Base-by-base conservation (phyloP, 2,797 vertebrate species). In the Bryconaethiops microstoma region DNA sequence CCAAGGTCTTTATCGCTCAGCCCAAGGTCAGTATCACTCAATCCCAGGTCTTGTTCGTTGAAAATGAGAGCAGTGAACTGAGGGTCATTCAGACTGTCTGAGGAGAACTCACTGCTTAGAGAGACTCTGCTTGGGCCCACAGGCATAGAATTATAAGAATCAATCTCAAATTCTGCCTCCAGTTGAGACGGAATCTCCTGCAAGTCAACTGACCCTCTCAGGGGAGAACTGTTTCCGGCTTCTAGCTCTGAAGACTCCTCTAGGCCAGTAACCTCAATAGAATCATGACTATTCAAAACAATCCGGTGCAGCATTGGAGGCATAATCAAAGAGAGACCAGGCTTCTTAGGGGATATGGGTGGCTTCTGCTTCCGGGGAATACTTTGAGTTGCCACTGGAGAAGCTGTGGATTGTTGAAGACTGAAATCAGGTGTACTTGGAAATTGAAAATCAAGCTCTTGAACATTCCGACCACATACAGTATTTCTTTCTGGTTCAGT, bases 261-360 rank as follows among this genome's bases (percentile, higher is more conserved):
- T 60, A 16, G 50, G 57, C 83, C 85, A 45, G 82, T 87, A 88
- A 74, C 86, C 84, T 87, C 79, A 82, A 87, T 83, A 80, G 80
- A 67, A 80, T 92, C 90, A 79, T 60, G 9, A 14, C 90, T 91
- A 63, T 75, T 85, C 59, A 83, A 88, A 89, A 90, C 90, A 76
- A 92, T 87, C 73, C 94, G 91, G 57, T 90, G 14, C 63, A 65
- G 50, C 12, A 69, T 7, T 10, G 92, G 91, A 84, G 94, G 92
- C 74, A 94, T 92, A 84, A 92, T 89, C 35, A 95, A 86, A 29
- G 92, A 92, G 70, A 95, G 87, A 90, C 95, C 94, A 76, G 95
- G 94, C 85, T 95, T 97, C 91, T 95, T 96, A 82, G 94, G 93
- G 86, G 95, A 83, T 87, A 94, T 91, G 68, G 91, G 94, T 19